Conservation (phyloP, 2,888 invertebrate genomes). For the Saturnia pavonia region DNA sequence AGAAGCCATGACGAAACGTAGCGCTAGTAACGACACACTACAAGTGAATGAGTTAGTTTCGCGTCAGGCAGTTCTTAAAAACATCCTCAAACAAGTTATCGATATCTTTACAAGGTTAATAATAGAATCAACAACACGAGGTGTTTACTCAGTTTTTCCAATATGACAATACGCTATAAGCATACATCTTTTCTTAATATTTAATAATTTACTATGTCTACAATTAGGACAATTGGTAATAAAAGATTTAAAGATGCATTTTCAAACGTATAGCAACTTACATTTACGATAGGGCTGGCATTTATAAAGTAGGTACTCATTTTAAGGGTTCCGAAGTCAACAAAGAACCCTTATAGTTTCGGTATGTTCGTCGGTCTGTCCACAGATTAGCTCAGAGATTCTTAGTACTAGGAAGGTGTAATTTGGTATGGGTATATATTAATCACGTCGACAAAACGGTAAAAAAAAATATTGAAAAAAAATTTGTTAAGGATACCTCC, state of each 20-base stretch:
- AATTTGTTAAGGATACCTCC: no score
- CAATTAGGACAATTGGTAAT: not conserved
- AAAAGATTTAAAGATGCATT: not conserved
- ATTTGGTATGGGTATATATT: no score
- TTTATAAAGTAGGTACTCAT: not conserved
- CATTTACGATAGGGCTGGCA: not conserved
- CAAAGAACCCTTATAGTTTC: no score
- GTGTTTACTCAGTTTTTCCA: constrained; percentile 1
- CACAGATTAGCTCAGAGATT: no score
- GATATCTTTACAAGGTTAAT: constrained; percentile 35
- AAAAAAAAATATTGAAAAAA: no score
- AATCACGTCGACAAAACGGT: no score
- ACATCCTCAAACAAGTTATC: constrained; percentile 46
- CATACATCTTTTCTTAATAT: not conserved
- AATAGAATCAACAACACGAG: constrained; percentile 24
- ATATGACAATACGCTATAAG: not conserved
- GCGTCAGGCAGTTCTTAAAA: constrained; percentile 38
- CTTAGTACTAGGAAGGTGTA: no score
- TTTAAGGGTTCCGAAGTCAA: no score
- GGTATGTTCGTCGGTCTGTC: no score
- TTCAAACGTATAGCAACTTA: not conserved
- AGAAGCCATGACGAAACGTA: constrained; percentile 53
- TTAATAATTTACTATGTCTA: not conserved
- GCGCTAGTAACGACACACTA: constrained; percentile 37
- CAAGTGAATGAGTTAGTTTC: constrained; percentile 46